These are phyloP conservation scores for Perdix hodgsoniae DNA, from an alignment of 2,797 vertebrate species.

Conservation along the genomic window DNA sequence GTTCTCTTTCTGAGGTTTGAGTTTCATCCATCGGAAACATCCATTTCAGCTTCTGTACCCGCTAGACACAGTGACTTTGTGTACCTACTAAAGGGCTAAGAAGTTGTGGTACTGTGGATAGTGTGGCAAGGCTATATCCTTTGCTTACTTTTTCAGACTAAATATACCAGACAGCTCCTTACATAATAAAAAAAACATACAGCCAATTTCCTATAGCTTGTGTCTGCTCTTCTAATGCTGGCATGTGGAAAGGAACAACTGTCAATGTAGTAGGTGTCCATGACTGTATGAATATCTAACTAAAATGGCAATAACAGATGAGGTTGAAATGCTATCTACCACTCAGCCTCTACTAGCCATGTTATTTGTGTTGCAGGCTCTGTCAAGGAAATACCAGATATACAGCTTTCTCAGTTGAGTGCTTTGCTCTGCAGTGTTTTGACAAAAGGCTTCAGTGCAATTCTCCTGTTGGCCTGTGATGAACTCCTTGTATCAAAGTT, in stretches of 20 bases:
- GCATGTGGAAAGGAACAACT: neutral
- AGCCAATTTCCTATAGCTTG: neutral
- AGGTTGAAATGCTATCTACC: neutral
- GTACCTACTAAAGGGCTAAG: neutral
- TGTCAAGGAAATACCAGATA: neutral
- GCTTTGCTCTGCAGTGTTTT: neutral
- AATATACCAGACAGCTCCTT: neutral
- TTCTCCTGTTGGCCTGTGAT: neutral
- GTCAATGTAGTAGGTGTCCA: neutral
- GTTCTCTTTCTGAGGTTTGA: neutral
- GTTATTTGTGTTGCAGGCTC: neutral
- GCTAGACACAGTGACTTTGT: neutral
- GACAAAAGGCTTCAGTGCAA: neutral
- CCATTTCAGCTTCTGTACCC: neutral
- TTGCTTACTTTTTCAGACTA: neutral
- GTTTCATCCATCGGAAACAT: neutral
- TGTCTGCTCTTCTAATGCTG: neutral
- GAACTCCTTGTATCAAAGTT: neutral
- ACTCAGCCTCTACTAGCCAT: neutral
- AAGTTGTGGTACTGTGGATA: neutral
- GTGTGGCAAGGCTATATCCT: neutral
- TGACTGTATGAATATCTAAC: neutral
- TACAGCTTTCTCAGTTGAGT: rapidly evolving
- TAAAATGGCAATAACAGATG: neutral
- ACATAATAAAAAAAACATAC: neutral